A percentile compares a stretch with the other conserved stretches of the same genome.
These are phyloP conservation scores for Nemapogon koenigi DNA, from an alignment of 2,888 invertebrate species.

Conservation along the genomic window DNA sequence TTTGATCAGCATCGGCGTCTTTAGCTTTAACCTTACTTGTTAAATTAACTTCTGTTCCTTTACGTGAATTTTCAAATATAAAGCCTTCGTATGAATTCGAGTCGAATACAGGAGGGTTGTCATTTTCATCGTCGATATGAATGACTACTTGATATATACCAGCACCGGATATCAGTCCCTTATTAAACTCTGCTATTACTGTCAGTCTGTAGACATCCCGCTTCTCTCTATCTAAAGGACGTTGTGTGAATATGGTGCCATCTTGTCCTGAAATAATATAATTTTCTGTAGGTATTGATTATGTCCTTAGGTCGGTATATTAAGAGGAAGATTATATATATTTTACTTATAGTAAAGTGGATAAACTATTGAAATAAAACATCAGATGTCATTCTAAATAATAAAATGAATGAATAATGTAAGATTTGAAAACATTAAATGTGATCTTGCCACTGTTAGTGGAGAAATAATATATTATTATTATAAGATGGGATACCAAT, in stretches of 20 bases:
- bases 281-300: background rate
- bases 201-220: slow-evolving; percentile 77
- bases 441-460: too few species aligned
- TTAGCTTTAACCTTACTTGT: slow-evolving; percentile 71
- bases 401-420: slow-evolving; percentile 2
- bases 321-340: too few species aligned
- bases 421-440: slow-evolving; percentile 10
- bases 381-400: background rate
- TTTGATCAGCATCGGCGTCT: slow-evolving; percentile 74
- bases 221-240: slow-evolving; percentile 78
- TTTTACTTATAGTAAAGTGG: too few species aligned
- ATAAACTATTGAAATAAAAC: slow-evolving; percentile 1
- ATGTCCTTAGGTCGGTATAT: background rate
- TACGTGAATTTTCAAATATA: slow-evolving; percentile 78
- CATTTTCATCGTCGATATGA: slow-evolving; percentile 85
- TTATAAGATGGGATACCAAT: slow-evolving; percentile 62
- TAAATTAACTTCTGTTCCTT: slow-evolving; percentile 73
- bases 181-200: slow-evolving; percentile 78
- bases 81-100: slow-evolving; percentile 74
- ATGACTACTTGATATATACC: slow-evolving; percentile 83
- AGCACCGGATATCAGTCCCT: slow-evolving; percentile 72
- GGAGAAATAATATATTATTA: too few species aligned
- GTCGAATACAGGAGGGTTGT: slow-evolving; percentile 84
- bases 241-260: slow-evolving; percentile 80
- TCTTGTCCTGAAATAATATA: slow-evolving; percentile 65